Percentiles rank a stretch among this genome's conserved stretches.
Evolutionary conservation across 2,888 invertebrate species (phyloP).

Genomic region (Achlya flavicornis): DNA sequence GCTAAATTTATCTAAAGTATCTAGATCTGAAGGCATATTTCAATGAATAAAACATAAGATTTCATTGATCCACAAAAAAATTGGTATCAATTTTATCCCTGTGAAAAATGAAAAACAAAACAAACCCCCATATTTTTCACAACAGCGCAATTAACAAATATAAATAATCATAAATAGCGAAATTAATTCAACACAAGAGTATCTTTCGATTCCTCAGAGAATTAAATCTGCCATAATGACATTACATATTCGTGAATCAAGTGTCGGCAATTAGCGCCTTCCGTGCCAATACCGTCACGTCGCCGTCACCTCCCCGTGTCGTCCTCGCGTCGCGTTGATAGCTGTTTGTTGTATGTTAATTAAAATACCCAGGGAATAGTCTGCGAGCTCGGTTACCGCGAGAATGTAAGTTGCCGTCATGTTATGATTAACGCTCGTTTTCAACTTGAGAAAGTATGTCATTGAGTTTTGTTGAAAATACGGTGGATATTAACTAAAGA

Average conservation of each 20-base stretch:
- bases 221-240: slow-evolving; percentile 1
- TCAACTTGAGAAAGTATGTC: too few relatives aligned
- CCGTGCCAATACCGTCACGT: neutral
- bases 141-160: too few relatives aligned
- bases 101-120: too few relatives aligned
- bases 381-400: neutral
- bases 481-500: too few relatives aligned
- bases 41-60: too few relatives aligned
- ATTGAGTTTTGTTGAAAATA: too few relatives aligned
- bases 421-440: neutral
- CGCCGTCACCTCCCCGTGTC: neutral
- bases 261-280: neutral
- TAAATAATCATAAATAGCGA: too few relatives aligned
- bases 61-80: too few relatives aligned
- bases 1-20: too few relatives aligned
- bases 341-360: slow-evolving; percentile 2
- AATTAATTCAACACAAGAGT: neutral
- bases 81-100: too few relatives aligned
- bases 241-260: neutral
- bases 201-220: neutral
- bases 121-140: too few relatives aligned
- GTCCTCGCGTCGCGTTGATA: neutral
- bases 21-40: too few relatives aligned
- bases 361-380: neutral
- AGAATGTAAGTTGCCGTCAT: neutral